phyloP scores from a whole-genome alignment of 1,140 invertebrate genomes.

The Stegodyphus dumicola region DNA sequence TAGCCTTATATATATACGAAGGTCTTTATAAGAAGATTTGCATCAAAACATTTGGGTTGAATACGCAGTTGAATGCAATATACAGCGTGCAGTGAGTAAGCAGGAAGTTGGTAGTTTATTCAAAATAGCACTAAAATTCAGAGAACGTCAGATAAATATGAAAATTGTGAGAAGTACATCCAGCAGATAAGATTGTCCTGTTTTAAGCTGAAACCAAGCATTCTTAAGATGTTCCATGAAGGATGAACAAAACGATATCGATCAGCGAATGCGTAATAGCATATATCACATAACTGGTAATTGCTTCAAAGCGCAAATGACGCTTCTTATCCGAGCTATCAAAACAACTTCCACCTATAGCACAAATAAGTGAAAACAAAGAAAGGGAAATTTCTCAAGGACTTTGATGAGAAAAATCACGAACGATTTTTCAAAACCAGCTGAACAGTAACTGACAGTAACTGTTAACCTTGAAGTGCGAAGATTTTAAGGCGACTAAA shows the following conservation, averaged over 20 bases:
- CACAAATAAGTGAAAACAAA: constrained; percentile 16
- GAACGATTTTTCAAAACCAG: constrained; percentile 26
- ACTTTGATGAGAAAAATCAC: constrained; percentile 2
- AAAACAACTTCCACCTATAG: constrained; percentile 7
- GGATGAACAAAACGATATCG: not conserved
- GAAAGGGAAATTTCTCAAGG: constrained; percentile 19
- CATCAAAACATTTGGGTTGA: too few relatives aligned
- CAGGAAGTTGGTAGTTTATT: too few relatives aligned
- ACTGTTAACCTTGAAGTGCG: constrained; percentile 1
- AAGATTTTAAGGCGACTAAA: not conserved
- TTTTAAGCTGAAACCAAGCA: too few relatives aligned
- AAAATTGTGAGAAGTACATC: too few relatives aligned
- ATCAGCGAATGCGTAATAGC: not conserved
- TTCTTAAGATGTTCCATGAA: too few relatives aligned
- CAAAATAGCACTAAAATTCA: too few relatives aligned
- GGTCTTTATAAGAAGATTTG: too few relatives aligned
- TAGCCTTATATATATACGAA: too few relatives aligned
- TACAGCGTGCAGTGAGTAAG: too few relatives aligned
- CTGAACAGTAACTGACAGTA: not conserved
- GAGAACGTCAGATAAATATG: too few relatives aligned
- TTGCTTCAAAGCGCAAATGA: not conserved
- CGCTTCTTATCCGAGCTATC: constrained; percentile 22
- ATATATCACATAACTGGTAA: constrained; percentile 4
- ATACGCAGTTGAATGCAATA: too few relatives aligned
- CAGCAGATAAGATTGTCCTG: too few relatives aligned